A percentile compares a stretch with the other conserved stretches of the same genome.
Evolutionary conservation across 30 jellyfish, hydroid and myxozoan species (phyloP).

Genomic region (Calvadosia cruxmelitensis): DNA sequence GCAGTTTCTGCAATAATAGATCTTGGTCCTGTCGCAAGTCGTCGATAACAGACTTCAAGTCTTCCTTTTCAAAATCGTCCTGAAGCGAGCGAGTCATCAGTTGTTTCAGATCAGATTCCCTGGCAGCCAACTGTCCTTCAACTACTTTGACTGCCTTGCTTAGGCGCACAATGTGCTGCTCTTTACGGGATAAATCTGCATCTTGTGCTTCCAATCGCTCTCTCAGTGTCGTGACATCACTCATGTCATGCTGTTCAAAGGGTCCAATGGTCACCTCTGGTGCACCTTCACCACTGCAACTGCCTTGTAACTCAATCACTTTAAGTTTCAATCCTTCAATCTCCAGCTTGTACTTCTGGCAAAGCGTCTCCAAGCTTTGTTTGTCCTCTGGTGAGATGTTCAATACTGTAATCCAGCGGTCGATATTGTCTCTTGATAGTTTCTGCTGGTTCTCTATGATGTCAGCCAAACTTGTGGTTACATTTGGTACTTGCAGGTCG

Average conservation of each 20-base stretch:
- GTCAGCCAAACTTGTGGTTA: neutral
- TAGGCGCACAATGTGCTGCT: neutral
- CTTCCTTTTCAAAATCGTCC: neutral
- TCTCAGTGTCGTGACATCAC: no score
- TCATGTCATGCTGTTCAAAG: neutral
- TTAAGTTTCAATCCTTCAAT: neutral
- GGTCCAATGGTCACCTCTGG: neutral
- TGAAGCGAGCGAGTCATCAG: neutral
- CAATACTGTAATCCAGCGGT: neutral
- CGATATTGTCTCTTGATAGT: neutral
- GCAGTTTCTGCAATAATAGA: neutral
- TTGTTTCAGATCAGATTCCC: neutral
- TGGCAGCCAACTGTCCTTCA: neutral
- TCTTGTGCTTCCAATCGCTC: neutral
- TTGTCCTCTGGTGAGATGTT: neutral
- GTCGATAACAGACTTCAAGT: conserved; percentile 5
- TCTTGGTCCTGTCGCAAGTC: conserved; percentile 3
- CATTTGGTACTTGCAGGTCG: no score
- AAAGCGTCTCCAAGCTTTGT: neutral
- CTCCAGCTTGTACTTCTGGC: neutral
- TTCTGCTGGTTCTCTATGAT: neutral
- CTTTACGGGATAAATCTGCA: neutral
- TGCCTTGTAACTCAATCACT: neutral
- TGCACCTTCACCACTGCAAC: neutral
- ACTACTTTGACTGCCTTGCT: neutral